Evolutionary conservation across 2,113 vertebrate species (phyloP), one percentile per base, ranked within the genome.

Genomic region (Halichoeres trimaculatus): DNA sequence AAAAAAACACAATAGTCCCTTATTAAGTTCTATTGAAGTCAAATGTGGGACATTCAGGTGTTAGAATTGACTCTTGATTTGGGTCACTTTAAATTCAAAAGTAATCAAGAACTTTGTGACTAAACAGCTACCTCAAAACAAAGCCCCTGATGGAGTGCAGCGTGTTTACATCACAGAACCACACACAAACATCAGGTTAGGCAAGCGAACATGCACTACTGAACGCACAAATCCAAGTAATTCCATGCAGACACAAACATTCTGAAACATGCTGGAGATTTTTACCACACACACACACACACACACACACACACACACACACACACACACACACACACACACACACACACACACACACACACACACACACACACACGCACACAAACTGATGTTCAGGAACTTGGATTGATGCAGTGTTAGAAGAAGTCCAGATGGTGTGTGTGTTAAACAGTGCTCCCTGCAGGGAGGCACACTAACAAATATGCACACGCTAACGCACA

Each of bases 351-450:
- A 30, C 22, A 57, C 36, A 22, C 41, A 82, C 12, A 30, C 22
- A 57, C 51, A 34, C 38, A 45, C 52, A 69, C 63, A 69, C 45
- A 72, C 48, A 48, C 23, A 53, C 48, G 40, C 60, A 75, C 61
- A 53, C 34, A n/a, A 58, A 56, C 36, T 68, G 54, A 74, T 59
- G 54, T 70, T 58, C 23, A 80, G 53, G 66, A 83, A 72, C 41
- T 57, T 60, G 71, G 76, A 88, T 79, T 83, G 83, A 87, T 88
- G 74, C 76, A 56, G 70, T 85, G 86, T 89, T 87, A 87, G 85
- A 73, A 54, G 69, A 83, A 69, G 81, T 75, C 83, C 90, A 91
- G 81, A 88, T 89, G 88, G 85, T 81, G 83, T 79, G 76, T 81
- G 83, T 83, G 78, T 89, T 81, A 86, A 80, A 83, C 76, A 81